Conservation (phyloP, 2,797 vertebrate species). For the Etheostoma perlongum region DNA sequence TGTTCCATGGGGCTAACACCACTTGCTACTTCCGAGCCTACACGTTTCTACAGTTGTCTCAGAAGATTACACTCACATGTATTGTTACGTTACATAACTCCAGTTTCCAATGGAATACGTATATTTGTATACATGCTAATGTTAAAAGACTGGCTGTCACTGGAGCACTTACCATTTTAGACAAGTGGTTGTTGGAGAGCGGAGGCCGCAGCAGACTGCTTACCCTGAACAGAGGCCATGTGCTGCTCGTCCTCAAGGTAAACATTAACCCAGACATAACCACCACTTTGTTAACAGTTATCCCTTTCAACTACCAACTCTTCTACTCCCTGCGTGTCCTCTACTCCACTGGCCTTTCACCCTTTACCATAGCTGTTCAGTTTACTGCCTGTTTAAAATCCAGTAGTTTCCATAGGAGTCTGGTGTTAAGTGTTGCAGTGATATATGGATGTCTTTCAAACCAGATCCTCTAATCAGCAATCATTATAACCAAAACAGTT, state of each 20-base stretch:
- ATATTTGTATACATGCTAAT: constrained; percentile 22
- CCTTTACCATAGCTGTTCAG: constrained; percentile 48
- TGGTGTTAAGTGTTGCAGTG: background rate
- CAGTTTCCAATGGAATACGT: fast-evolving
- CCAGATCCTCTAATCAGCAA: background rate
- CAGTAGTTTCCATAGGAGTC: background rate
- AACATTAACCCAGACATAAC: constrained; percentile 81
- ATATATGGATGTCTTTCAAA: background rate
- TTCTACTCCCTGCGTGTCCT: background rate
- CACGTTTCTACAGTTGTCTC: background rate
- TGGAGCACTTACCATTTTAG: constrained; percentile 81
- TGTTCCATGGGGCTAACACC: too few relatives aligned
- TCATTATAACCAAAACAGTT: background rate
- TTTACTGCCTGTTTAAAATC: constrained; percentile 72
- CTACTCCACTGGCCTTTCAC: background rate
- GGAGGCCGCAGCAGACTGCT: constrained; percentile 22
- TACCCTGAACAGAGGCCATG: constrained; percentile 45
- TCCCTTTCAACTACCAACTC: background rate
- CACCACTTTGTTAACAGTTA: constrained; percentile 7
- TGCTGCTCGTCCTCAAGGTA: constrained; percentile 55
- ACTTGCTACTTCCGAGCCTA: background rate
- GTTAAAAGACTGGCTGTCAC: background rate
- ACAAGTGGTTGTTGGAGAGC: constrained; percentile 30
- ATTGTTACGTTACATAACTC: background rate
- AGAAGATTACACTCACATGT: background rate